Percentiles rank a stretch among this genome's conserved stretches.
Evolutionary conservation across 92 coral and sea anemone species (phyloP).

Genomic region (Montipora capitata): DNA sequence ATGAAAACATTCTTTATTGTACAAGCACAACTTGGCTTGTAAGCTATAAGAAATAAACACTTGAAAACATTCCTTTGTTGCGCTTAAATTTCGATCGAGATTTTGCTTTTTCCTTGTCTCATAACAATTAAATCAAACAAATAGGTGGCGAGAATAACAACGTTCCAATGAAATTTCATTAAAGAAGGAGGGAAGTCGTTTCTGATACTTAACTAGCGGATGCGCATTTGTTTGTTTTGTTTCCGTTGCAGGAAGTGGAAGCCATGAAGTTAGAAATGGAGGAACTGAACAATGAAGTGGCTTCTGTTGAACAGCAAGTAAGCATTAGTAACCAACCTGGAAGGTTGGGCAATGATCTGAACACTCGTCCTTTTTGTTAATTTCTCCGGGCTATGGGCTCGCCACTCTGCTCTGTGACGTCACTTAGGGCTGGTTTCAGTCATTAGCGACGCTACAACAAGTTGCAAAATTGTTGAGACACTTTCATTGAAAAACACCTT

Average conservation of each 20-base stretch:
- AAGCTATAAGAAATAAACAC: neutral
- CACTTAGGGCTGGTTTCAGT: too few species aligned
- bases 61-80: neutral
- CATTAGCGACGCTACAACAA: too few species aligned
- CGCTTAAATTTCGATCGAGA: neutral
- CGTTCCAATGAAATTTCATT: too few species aligned
- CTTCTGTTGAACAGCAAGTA: constrained; percentile 92
- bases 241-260: constrained; percentile 87
- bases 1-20: too few species aligned
- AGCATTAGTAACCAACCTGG: neutral
- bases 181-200: too few species aligned
- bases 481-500: too few species aligned
- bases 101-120: neutral
- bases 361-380: neutral
- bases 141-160: too few species aligned
- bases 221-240: neutral
- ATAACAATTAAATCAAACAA: neutral
- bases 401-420: too few species aligned
- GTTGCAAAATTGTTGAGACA: too few species aligned
- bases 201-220: too few species aligned
- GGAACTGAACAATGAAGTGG: constrained; percentile 79
- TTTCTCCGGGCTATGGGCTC: too few species aligned
- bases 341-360: too few species aligned
- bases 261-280: constrained; percentile 93
- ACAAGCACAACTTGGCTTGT: neutral